Evolutionary conservation across 2,888 invertebrate genomes (phyloP), one percentile per base, ranked within the genome.

Genomic region (Noctua fimbriata): DNA sequence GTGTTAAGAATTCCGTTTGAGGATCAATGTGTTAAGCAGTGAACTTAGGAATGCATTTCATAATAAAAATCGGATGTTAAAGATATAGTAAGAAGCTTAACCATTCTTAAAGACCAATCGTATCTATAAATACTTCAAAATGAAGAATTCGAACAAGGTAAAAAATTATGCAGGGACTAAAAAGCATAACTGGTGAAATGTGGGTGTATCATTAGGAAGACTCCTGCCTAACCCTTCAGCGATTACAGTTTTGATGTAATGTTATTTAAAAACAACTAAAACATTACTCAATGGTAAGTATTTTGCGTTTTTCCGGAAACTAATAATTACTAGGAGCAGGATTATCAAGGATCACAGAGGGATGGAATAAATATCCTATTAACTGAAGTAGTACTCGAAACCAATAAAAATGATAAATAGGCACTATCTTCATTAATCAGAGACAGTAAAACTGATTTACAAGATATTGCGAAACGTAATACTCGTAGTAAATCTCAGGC

Each of bases 381-480:
- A 69, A 60, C 24, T 36, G 24, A 44, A 83, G 69, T 83, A 47
- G 24, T n/a, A n/a, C 36, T 41, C 28, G 24, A 66, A 10, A 14
- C 21, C 28, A 76, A 77, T 69, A 83, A 83, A 83, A 69, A 63
- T 69, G n/a, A 69, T 69, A 83, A 63, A 83, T 69, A 24, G 52
- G 12, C 28, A 47, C 60, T 69, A 69, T 47, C 41, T 72, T 49
- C 36, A 79, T 83, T 87, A 79, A 84, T 82, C 60, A 76, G 49
- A 82, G 21, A 84, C 80, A 78, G 49, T 89, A 86, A 84, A 89
- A 82, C 74, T 83, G 82, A 88, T 89, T 87, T 88, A 89, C 79
- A 82, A 79, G 84, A 75, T 32, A 71, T 85, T 82, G 87, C 76
- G 49, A 85, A 86, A 88, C 73, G 21, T 76, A 76, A 73, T 47